A percentile compares a stretch with the other conserved stretches of the same genome.
Evolutionary conservation across 2,888 invertebrate species (phyloP).

Genomic region (Heliconius erato): DNA sequence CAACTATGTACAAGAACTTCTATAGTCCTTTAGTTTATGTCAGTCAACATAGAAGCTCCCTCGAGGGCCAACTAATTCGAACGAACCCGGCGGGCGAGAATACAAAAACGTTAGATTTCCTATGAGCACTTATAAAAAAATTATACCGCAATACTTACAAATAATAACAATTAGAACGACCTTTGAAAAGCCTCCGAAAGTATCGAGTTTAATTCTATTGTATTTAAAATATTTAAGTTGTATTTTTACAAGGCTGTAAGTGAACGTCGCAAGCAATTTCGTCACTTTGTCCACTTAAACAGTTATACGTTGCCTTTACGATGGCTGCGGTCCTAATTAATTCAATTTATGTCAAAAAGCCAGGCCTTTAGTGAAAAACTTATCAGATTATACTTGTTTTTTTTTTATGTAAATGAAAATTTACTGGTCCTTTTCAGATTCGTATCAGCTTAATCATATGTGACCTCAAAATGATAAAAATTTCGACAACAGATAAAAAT

Average conservation of each 20-base stretch:
- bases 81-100: slow-evolving; percentile 25
- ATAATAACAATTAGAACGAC: slow-evolving; percentile 27
- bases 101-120: slow-evolving; percentile 33
- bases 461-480: neutral
- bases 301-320: slow-evolving; percentile 7
- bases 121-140: slow-evolving; percentile 27
- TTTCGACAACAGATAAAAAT: neutral
- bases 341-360: slow-evolving; percentile 18
- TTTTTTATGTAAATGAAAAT: neutral
- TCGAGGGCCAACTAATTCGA: slow-evolving; percentile 10
- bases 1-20: neutral
- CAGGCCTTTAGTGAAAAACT: neutral
- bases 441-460: slow-evolving; percentile 2
- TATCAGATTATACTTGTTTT: neutral
- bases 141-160: slow-evolving; percentile 9
- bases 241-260: slow-evolving; percentile 25
- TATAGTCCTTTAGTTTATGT: slow-evolving; percentile 1
- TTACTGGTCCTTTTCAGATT: neutral
- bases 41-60: slow-evolving; percentile 22
- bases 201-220: slow-evolving; percentile 1
- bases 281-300: slow-evolving; percentile 28
- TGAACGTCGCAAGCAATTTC: slow-evolving; percentile 32
- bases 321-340: slow-evolving; percentile 3
- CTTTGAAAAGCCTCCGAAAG: neutral
- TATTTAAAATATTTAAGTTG: slow-evolving; percentile 9